These are phyloP conservation scores for Pyrocephalus nanus DNA, from an alignment of 2,797 vertebrate species.

Conservation along the genomic window DNA sequence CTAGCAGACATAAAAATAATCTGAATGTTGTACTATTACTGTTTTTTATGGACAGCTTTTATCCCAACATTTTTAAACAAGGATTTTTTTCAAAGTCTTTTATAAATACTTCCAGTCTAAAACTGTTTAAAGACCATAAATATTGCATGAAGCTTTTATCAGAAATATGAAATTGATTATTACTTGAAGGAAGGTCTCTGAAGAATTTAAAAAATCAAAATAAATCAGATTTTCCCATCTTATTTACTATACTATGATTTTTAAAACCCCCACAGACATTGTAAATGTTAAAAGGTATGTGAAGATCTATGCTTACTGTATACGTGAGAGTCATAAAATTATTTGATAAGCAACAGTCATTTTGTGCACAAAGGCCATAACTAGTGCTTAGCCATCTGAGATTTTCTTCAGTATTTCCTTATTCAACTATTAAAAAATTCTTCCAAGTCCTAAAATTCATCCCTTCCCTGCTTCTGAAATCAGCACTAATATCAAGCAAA, in stretches of 20 bases:
- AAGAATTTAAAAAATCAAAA: slow-evolving; percentile 13
- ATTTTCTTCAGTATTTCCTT: neutral
- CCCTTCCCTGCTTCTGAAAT: neutral
- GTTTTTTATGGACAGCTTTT: neutral
- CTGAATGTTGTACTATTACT: neutral
- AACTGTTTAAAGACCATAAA: neutral
- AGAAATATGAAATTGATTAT: slow-evolving; percentile 10
- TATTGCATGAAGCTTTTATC: slow-evolving; percentile 1
- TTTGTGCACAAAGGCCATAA: neutral
- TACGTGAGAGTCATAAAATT: neutral
- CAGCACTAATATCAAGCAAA: neutral
- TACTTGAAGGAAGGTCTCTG: neutral
- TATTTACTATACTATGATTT: neutral
- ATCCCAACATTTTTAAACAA: neutral
- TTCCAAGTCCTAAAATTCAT: neutral
- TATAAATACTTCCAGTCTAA: neutral
- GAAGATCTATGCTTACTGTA: neutral
- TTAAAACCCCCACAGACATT: neutral
- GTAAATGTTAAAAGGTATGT: neutral
- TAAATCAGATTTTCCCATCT: neutral
- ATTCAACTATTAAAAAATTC: neutral
- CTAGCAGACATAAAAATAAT: slow-evolving; percentile 35
- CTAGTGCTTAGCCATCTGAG: neutral
- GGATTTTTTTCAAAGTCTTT: neutral
- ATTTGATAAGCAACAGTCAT: neutral